Conservation (phyloP, 2,113 vertebrate species). For the Catharus fuscescens region DNA sequence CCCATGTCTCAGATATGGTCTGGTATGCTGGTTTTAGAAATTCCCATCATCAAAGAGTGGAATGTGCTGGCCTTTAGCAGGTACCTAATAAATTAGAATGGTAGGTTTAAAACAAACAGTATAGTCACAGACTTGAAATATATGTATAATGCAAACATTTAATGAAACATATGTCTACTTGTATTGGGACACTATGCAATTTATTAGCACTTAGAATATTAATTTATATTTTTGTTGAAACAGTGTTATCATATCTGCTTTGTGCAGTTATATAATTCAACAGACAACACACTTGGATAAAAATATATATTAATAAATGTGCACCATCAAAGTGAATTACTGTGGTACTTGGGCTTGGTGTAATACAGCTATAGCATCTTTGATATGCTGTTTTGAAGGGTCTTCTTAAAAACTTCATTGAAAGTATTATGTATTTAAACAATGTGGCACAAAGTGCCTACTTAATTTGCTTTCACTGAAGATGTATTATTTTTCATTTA, state of each 20-base stretch:
- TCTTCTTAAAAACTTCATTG: not conserved
- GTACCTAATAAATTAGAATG: not conserved
- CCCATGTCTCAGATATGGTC: not conserved
- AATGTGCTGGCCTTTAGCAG: not conserved
- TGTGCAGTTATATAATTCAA: not conserved
- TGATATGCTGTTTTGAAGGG: not conserved
- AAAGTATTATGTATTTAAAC: not conserved
- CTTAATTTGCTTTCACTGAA: not conserved
- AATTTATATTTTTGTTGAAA: not conserved
- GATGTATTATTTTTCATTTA: not conserved
- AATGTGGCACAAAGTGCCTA: fast-evolving
- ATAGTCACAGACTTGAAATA: not conserved
- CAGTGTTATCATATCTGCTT: not conserved
- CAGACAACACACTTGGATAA: not conserved
- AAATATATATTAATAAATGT: not conserved
- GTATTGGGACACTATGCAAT: not conserved
- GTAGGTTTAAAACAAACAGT: not conserved
- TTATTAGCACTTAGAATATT: not conserved
- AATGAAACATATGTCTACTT: not conserved
- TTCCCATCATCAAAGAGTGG: not conserved
- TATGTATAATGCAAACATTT: not conserved
- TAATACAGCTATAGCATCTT: not conserved
- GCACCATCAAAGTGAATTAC: not conserved
- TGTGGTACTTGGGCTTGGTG: not conserved
- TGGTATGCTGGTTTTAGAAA: not conserved